Conservation (phyloP, 2,113 vertebrate species). For the Naja naja region DNA sequence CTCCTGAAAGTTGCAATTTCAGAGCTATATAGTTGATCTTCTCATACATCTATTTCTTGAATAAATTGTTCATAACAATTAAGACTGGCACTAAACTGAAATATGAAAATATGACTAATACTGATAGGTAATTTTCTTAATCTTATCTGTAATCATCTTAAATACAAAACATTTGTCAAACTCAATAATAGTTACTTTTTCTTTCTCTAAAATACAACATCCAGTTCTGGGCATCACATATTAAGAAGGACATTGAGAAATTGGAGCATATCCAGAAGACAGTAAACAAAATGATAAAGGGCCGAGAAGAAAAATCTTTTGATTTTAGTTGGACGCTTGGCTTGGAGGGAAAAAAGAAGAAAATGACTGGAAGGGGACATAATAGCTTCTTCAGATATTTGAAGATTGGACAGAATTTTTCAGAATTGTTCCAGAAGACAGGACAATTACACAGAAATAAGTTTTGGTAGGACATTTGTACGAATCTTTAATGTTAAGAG, state of each 20-base stretch:
- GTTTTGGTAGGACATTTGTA: background rate
- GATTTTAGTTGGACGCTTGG: background rate
- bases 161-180: background rate
- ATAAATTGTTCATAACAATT: background rate
- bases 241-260: background rate
- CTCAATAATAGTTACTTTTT: background rate
- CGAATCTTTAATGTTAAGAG: background rate
- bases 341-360: background rate
- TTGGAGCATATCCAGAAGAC: background rate
- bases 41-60: background rate
- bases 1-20: background rate
- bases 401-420: background rate
- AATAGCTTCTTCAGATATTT: background rate
- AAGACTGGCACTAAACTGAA: background rate
- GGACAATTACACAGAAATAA: background rate
- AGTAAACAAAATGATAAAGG: background rate
- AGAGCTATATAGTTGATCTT: background rate
- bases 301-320: background rate
- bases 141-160: background rate
- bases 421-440: background rate
- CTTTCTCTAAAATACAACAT: background rate
- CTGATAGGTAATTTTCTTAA: background rate
- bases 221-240: background rate
- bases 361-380: background rate
- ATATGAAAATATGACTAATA: background rate